Percentiles rank a stretch among this genome's conserved stretches.
These are phyloP conservation scores for Ochropleura leucogaster DNA, from an alignment of 2,888 invertebrate genomes.

Conservation along the genomic window DNA sequence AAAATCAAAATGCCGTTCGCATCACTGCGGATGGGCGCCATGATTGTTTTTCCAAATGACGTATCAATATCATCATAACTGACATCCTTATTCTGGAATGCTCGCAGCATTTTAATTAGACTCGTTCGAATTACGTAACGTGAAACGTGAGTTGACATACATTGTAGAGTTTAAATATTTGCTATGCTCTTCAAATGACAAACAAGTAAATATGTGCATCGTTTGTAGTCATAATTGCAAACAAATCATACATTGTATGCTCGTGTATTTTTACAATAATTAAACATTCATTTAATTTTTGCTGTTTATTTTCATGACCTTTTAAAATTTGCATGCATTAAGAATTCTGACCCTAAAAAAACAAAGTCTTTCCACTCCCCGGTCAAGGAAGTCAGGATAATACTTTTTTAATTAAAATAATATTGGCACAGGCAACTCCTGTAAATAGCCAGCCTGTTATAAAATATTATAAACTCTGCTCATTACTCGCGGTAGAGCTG, in stretches of 20 bases:
- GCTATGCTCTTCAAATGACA: slow-evolving; percentile 27
- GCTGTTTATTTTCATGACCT: not conserved
- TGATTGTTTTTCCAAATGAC: slow-evolving; percentile 59
- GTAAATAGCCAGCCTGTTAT: slow-evolving; percentile 33
- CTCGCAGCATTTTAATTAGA: slow-evolving; percentile 63
- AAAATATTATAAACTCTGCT: slow-evolving; percentile 41
- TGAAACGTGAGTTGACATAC: slow-evolving; percentile 39
- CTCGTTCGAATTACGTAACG: slow-evolving; percentile 46
- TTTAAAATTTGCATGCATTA: not conserved
- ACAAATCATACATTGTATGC: not conserved
- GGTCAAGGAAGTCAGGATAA: not conserved
- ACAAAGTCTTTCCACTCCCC: not conserved
- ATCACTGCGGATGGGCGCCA: slow-evolving; percentile 43
- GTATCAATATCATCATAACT: slow-evolving; percentile 57
- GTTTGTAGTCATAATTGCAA: slow-evolving; percentile 7
- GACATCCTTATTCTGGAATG: slow-evolving; percentile 63
- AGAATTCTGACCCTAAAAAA: not conserved
- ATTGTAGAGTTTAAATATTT: slow-evolving; percentile 50
- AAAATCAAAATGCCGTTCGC: slow-evolving; percentile 52
- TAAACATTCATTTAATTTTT: no score
- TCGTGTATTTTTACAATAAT: not conserved
- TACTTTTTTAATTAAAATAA: not conserved
- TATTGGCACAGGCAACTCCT: slow-evolving; percentile 4
- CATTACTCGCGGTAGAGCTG: slow-evolving; percentile 43
- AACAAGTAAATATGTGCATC: slow-evolving; percentile 30